Percentiles rank a stretch among this genome's conserved stretches.
phyloP scores from a whole-genome alignment of 2,113 vertebrate species.

The Clarias magur region DNA sequence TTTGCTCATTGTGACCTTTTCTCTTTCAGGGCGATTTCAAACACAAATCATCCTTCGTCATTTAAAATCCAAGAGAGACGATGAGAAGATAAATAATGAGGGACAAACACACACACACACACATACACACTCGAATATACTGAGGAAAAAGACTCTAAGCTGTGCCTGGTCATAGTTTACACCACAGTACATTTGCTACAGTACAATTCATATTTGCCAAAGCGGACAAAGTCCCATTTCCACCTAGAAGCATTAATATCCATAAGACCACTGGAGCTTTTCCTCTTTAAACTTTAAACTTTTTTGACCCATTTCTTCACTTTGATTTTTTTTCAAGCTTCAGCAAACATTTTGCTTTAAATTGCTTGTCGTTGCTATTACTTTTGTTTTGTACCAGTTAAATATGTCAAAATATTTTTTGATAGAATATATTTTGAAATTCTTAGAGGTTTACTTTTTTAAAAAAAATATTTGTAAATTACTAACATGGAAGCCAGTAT shows the following conservation, averaged over 20 bases:
- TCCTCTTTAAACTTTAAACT: constrained; percentile 39
- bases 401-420: constrained; percentile 80
- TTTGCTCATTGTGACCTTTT: constrained; percentile 27
- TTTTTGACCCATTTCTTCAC: constrained; percentile 49
- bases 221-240: constrained; percentile 59
- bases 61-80: constrained; percentile 70
- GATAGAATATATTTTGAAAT: constrained; percentile 84
- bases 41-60: constrained; percentile 98
- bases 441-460: constrained; percentile 81
- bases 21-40: constrained; percentile 90
- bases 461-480: constrained; percentile 78
- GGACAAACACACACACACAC: constrained; percentile 40
- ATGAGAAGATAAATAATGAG: constrained; percentile 26
- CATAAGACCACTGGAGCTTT: constrained; percentile 33
- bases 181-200: constrained; percentile 52
- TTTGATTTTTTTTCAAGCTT: constrained; percentile 49
- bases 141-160: constrained; percentile 52
- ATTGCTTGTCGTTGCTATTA: constrained; percentile 69
- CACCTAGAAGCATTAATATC: constrained; percentile 21
- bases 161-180: constrained; percentile 55
- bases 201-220: constrained; percentile 70
- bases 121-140: constrained; percentile 58
- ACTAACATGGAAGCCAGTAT: constrained; percentile 70
- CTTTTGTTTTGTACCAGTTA: constrained; percentile 78
- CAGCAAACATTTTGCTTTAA: constrained; percentile 61